Evolutionary conservation across 2,113 vertebrate species (phyloP).

Genomic region (Emberiza fucata): DNA sequence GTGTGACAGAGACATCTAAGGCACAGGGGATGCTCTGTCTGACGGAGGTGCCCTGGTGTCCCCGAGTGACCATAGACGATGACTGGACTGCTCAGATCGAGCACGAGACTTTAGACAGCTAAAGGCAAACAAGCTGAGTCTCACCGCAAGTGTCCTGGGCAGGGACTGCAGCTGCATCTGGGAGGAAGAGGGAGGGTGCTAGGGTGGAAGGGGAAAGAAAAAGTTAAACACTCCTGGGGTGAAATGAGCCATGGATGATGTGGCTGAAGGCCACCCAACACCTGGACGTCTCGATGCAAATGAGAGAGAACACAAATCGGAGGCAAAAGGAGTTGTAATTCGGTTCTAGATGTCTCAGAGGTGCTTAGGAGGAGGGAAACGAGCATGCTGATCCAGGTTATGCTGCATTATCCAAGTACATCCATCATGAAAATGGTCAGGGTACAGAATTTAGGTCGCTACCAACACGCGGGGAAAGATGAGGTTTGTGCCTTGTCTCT

Average conservation of each 20-base stretch:
- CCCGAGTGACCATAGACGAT: neutral
- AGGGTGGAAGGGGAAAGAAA: constrained; percentile 66
- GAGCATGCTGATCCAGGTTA: neutral
- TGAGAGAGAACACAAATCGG: neutral
- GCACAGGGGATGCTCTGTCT: neutral
- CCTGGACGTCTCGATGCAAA: neutral
- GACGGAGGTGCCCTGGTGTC: neutral
- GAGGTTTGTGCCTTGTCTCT: neutral
- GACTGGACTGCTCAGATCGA: constrained; percentile 24
- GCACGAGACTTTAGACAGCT: constrained; percentile 65
- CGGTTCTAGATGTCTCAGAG: neutral
- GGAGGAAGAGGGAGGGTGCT: constrained; percentile 67
- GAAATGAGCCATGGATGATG: neutral
- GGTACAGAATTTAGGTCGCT: neutral
- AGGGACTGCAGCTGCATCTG: constrained; percentile 67
- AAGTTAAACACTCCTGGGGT: constrained; percentile 41
- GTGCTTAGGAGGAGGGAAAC: neutral
- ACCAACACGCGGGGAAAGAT: neutral
- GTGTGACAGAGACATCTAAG: neutral
- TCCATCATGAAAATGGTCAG: neutral
- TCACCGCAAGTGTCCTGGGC: constrained; percentile 62
- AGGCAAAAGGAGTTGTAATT: neutral
- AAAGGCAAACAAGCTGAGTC: constrained; percentile 62
- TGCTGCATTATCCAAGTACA: neutral
- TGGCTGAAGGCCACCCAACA: neutral